Evolutionary conservation across 2,797 vertebrate species (phyloP), one percentile per base, ranked within the genome.

Genomic region (Nannoperca obscura): DNA sequence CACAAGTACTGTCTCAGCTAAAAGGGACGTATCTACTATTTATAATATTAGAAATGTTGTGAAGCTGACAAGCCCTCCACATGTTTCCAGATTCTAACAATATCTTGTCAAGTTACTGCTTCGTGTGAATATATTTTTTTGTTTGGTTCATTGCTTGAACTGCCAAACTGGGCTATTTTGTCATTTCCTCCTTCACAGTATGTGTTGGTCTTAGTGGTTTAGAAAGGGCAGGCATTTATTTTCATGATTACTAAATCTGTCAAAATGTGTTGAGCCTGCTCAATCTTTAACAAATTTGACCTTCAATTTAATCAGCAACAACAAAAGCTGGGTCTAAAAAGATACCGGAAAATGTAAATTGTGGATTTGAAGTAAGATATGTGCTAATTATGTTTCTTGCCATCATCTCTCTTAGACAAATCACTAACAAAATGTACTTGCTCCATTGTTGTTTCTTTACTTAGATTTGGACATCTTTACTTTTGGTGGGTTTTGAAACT

Each of bases 281-380:
- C 12, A 32, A 36, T 47, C 34, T 36, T 30, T 7, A 74, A 59
- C 15, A 53, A 40, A 62, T 32, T 9, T 40, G 34, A 59, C 8
- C 42, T 60, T 70, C 30, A 64, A 15, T 64, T 46, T 24, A 64
- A 59, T 59, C 59, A 42, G 32, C 13, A 20, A 17, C 19, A 53
- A 67, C 14, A 73, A 36, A 36, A 36, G 19, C 20, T 5, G 11
- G 9, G 30, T 14, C 52, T 34, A 38, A 12, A 46, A 62, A 44
- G 11, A 0, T 14, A 47, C 22, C 52, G 1, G 50, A 22, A 19
- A 40, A 32, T 40, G 3, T 10, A 36, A 34, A 9, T 7, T 7
- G n/a, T 24, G 32, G 36, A 47, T 24, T n/a, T 47, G 44, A 27
- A 3, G 7, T 7, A n/a, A 27, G 44, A 30, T 2, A n/a, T 27